Conservation (phyloP, 2,113 vertebrate genomes). For the Labeo rohita region DNA sequence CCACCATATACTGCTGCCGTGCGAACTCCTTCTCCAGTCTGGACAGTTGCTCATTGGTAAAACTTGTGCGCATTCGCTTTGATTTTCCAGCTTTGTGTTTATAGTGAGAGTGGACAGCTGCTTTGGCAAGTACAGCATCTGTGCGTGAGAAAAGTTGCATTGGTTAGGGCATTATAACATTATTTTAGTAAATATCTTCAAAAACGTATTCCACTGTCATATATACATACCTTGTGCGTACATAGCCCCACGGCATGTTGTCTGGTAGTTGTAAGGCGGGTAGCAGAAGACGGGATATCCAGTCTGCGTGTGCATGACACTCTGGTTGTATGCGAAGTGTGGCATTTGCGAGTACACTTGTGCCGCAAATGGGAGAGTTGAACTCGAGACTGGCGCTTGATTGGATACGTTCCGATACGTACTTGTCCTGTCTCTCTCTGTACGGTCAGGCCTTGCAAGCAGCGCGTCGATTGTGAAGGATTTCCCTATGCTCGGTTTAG, state of each 20-base stretch:
- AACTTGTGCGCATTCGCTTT: conserved; percentile 82
- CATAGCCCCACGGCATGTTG: conserved; percentile 68
- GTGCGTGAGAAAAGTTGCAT: conserved; percentile 34
- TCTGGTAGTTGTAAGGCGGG: conserved; percentile 70
- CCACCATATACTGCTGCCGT: conserved; percentile 85
- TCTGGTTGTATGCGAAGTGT: conserved; percentile 64
- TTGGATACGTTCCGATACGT: conserved; percentile 50
- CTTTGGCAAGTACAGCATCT: conserved; percentile 73
- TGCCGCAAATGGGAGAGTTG: conserved; percentile 54
- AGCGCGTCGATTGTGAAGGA: conserved; percentile 82
- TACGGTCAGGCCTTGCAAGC: conserved; percentile 70
- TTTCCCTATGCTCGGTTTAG: conserved; percentile 68
- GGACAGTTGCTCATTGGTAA: conserved; percentile 84
- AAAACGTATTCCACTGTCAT: not conserved
- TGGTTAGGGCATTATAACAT: not conserved
- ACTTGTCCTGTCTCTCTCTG: conserved; percentile 46
- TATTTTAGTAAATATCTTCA: not conserved
- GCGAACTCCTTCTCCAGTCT: conserved; percentile 85
- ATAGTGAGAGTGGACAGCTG: conserved; percentile 65
- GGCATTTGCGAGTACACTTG: conserved; percentile 57
- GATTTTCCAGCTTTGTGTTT: conserved; percentile 78
- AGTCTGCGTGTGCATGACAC: conserved; percentile 64
- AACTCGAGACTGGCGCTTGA: conserved; percentile 40
- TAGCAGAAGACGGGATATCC: conserved; percentile 75
- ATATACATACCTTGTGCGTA: conserved; percentile 76